Evolutionary conservation across 1,140 invertebrate genomes (phyloP).

Genomic region (Drosophila serrata): DNA sequence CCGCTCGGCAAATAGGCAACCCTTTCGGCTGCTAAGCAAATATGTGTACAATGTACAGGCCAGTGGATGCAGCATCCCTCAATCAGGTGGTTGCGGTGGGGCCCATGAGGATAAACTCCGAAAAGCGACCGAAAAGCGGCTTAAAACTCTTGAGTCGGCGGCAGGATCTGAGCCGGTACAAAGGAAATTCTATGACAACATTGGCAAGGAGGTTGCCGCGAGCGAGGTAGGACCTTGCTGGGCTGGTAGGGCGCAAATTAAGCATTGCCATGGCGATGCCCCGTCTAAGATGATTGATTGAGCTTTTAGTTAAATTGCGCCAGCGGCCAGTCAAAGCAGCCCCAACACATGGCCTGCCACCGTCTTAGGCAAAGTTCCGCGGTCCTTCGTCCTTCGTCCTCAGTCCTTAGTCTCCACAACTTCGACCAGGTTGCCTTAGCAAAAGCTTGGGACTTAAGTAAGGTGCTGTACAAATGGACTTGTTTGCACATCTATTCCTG

Average conservation of each 20-base stretch:
- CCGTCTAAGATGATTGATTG: constrained; percentile 71
- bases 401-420: not conserved
- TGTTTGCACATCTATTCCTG: not conserved
- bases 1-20: constrained; percentile 58
- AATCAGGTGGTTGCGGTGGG: constrained; percentile 37
- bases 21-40: constrained; percentile 59
- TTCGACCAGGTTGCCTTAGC: not conserved
- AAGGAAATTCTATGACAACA: constrained; percentile 66
- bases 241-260: constrained; percentile 39
- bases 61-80: constrained; percentile 45
- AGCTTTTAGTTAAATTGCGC: constrained; percentile 79
- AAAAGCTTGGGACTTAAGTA: not conserved
- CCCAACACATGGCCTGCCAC: constrained; percentile 24
- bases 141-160: constrained; percentile 58
- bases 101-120: constrained; percentile 66
- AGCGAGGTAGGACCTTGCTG: not conserved
- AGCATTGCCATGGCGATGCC: constrained; percentile 61
- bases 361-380: constrained; percentile 15
- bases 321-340: constrained; percentile 53
- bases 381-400: not conserved
- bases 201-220: constrained; percentile 52
- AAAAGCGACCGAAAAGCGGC: constrained; percentile 70
- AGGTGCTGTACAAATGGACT: not conserved
- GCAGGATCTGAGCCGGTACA: constrained; percentile 18
- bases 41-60: constrained; percentile 26